phyloP scores from a whole-genome alignment of 2,797 vertebrate species.

The Toxotes lorentzi region DNA sequence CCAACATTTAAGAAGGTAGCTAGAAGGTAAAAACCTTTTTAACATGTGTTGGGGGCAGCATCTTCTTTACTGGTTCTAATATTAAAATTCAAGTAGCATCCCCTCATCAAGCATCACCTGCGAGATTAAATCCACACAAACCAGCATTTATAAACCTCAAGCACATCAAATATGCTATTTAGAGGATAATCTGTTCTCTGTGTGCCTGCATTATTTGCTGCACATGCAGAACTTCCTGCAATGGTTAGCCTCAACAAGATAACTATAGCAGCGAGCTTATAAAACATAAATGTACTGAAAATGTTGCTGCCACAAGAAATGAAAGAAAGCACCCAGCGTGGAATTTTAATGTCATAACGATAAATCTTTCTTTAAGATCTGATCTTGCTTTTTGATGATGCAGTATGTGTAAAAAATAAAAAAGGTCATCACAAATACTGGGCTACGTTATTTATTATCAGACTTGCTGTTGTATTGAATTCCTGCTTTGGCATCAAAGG shows the following conservation, averaged over 20 bases:
- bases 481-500: conserved; percentile 26
- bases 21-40: too few species aligned
- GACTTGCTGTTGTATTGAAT: conserved; percentile 23
- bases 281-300: background rate
- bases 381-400: conserved; percentile 11
- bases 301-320: background rate
- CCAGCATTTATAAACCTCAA: background rate
- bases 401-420: background rate
- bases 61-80: background rate
- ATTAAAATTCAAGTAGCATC: background rate
- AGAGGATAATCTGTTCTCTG: conserved; percentile 1
- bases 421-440: background rate
- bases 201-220: background rate
- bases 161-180: conserved; percentile 1
- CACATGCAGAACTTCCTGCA: background rate
- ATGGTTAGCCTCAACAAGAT: background rate
- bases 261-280: background rate
- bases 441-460: conserved; percentile 4
- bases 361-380: background rate
- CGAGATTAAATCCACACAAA: background rate
- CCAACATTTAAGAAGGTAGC: background rate
- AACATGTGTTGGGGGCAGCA: background rate
- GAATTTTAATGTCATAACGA: background rate
- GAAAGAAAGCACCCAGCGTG: background rate
- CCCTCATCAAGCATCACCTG: background rate